A percentile compares a stretch with the other conserved stretches of the same genome.
Evolutionary conservation across 2,888 invertebrate genomes (phyloP).

Genomic region (Protonemura montana): DNA sequence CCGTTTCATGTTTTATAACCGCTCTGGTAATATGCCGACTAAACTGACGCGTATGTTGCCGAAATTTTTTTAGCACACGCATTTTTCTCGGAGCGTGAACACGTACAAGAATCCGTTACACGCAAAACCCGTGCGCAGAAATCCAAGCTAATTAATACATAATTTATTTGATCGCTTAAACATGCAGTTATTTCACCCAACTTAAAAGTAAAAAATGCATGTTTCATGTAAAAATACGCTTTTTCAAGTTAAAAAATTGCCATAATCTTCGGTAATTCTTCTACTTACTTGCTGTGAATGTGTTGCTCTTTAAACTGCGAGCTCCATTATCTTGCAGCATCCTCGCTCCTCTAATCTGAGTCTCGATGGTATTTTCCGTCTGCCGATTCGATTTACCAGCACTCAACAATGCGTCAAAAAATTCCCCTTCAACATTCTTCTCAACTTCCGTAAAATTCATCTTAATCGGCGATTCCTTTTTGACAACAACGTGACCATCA

Average conservation of each 20-base stretch:
- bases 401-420: background rate
- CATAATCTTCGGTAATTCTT: background rate
- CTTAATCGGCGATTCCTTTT: background rate
- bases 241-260: too few relatives aligned
- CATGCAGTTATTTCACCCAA: too few relatives aligned
- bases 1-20: background rate
- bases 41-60: background rate
- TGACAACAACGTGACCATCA: background rate
- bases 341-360: background rate
- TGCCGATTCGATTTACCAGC: background rate
- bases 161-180: too few relatives aligned
- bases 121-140: too few relatives aligned
- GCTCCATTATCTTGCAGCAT: background rate
- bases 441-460: background rate
- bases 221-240: too few relatives aligned
- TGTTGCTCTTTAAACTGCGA: background rate
- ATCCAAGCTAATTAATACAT: too few relatives aligned
- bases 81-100: background rate
- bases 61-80: background rate
- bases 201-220: too few relatives aligned
- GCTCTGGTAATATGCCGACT: background rate
- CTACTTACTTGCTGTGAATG: constrained; percentile 16
- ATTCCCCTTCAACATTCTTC: background rate
- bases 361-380: background rate
- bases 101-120: background rate